Base-by-base conservation (phyloP, 2,113 vertebrate genomes). In the Planiliza haematocheilus region DNA sequence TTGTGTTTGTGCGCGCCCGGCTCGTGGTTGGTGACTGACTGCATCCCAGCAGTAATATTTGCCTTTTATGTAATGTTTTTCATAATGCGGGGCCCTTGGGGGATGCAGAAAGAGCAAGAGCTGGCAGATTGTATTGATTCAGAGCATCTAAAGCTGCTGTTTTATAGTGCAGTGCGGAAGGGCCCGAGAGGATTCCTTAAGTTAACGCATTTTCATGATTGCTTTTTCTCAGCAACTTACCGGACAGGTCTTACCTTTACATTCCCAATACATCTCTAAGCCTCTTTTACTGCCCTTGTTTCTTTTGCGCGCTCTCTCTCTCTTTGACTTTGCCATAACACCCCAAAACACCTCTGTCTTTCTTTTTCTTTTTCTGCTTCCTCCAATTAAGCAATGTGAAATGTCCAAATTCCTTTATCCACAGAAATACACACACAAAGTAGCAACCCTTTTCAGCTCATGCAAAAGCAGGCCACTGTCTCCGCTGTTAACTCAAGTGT, bases 81-180 rank as follows among this genome's bases (percentile, higher is more conserved):
- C 79, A 91, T 91, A 89, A 91, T 84, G 83, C 81, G 82, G 67
- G 72, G 71, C 84, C 82, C 81, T 61, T 24, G 53, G 86, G 24
- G 85, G 81, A 83, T 10, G 57, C 50, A 84, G 74, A 81, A 75
- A 77, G 76, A 88, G 84, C 81, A 84, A 69, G 77, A 87, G 75
- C 82, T 83, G 72, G 61, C 82, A 88, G 79, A 89, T 84, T 67
- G 74, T 91, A 94, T 93, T 91, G 92, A 94, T 93, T 91, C 77
- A 79, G 84, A 84, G 70, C 78, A 82, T 91, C 84, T 81, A 86
- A 86, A 91, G 84, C 70, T 72, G 72, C 59, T 74, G 72, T 75
- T 92, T 86, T 80, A 77, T 77, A 67, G 82, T 58, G 68, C 49
- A 52, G 66, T 75, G 50, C 74, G 78, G 76, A 52, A 62, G 64